Conservation (phyloP, 2,888 invertebrate species). For the Dryobota labecula region DNA sequence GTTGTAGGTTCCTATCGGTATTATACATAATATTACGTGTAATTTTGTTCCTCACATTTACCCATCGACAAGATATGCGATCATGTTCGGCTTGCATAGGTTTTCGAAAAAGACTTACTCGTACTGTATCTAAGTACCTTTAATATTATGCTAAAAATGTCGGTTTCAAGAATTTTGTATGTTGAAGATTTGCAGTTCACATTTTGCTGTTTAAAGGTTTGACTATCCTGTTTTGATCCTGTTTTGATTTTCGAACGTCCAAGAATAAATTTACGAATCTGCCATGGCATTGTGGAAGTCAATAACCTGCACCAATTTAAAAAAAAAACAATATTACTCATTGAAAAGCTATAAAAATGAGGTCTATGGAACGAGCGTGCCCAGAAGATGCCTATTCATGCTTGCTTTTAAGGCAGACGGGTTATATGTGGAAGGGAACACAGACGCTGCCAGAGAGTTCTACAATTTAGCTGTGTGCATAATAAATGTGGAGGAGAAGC, state of each 20-base stretch:
- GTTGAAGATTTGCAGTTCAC: constrained; percentile 2
- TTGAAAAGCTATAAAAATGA: too few relatives aligned
- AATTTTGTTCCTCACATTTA: too few relatives aligned
- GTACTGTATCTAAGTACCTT: neutral
- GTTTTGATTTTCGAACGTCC: neutral
- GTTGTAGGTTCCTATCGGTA: constrained; percentile 24
- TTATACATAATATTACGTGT: neutral
- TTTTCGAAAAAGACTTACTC: constrained; percentile 12
- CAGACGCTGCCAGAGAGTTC: too few relatives aligned
- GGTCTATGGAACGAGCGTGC: too few relatives aligned
- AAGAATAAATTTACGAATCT: constrained; percentile 7
- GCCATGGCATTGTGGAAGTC: constrained; percentile 2
- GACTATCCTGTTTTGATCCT: too few relatives aligned
- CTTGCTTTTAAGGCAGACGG: too few relatives aligned
- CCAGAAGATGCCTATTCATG: too few relatives aligned
- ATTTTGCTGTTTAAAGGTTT: neutral
- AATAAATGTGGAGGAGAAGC: too few relatives aligned
- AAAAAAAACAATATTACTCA: too few relatives aligned
- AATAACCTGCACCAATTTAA: constrained; percentile 14
- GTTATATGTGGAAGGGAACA: too few relatives aligned
- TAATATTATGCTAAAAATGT: neutral
- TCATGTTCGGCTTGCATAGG: constrained; percentile 2
- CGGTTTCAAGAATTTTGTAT: constrained; percentile 12
- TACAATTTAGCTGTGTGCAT: too few relatives aligned
- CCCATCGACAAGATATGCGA: constrained; percentile 10